Conservation (phyloP, 2,888 invertebrate genomes). For the Nezara viridula region DNA sequence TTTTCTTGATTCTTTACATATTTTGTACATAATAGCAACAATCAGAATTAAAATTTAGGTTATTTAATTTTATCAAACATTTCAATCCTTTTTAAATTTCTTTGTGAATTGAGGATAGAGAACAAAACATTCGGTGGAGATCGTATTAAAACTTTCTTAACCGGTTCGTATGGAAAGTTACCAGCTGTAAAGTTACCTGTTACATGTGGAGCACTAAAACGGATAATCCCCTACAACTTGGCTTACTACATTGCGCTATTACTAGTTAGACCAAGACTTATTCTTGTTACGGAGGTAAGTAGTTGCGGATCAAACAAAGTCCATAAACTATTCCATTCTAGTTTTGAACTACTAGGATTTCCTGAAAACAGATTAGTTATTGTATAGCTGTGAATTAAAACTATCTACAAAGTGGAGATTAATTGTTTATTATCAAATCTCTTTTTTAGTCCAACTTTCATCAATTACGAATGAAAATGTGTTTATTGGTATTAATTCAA, state of each 20-base stretch:
- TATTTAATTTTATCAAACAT: not conserved
- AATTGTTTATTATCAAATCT: no score
- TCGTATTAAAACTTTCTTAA: conserved; percentile 18
- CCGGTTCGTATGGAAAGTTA: not conserved
- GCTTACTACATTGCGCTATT: not conserved
- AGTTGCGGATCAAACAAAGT: not conserved
- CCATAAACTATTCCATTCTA: not conserved
- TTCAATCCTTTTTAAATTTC: not conserved
- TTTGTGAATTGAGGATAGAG: not conserved
- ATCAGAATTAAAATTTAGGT: not conserved
- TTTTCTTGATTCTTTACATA: no score
- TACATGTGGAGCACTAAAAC: not conserved
- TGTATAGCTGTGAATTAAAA: no score
- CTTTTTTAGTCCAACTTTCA: no score
- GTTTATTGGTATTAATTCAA: no score
- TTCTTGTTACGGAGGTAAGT: not conserved
- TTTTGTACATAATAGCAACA: not conserved
- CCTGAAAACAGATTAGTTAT: not conserved
- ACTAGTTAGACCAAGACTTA: not conserved
- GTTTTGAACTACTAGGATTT: not conserved
- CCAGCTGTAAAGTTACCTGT: conserved; percentile 4
- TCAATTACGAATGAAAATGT: no score
- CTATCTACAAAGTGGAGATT: no score
- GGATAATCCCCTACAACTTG: not conserved
- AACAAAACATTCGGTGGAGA: not conserved